These are phyloP conservation scores for Centropus bengalensis DNA, from an alignment of 2,113 vertebrate genomes.

Conservation along the genomic window DNA sequence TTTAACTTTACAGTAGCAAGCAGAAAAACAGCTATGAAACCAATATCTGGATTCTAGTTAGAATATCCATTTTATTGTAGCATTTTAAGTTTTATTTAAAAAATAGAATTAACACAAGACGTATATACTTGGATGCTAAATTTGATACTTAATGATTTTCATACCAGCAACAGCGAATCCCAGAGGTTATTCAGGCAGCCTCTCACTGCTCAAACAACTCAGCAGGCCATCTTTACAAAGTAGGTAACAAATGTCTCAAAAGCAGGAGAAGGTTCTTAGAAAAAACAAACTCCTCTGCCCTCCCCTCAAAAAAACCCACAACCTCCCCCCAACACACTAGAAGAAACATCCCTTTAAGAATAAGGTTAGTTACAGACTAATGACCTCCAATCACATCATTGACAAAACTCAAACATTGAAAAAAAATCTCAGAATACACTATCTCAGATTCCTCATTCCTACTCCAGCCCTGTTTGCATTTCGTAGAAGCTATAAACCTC, in stretches of 20 bases:
- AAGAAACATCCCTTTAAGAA: background rate
- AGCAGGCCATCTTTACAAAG: background rate
- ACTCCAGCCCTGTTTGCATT: background rate
- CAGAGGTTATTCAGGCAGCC: background rate
- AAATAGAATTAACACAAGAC: background rate
- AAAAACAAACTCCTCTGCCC: background rate
- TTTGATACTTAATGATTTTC: background rate
- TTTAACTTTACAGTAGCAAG: background rate
- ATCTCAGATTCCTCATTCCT: background rate
- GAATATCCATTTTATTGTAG: background rate
- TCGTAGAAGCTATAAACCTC: background rate
- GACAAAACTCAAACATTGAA: background rate
- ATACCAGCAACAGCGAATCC: background rate
- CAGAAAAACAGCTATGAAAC: background rate
- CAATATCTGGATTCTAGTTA: background rate
- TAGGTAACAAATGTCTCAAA: background rate
- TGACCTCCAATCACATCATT: background rate
- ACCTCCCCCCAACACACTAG: background rate
- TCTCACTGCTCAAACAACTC: background rate
- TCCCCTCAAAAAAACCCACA: background rate
- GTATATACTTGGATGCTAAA: background rate
- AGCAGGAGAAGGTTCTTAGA: background rate
- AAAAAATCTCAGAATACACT: background rate
- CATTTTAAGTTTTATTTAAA: background rate
- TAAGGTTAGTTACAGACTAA: background rate